These are phyloP conservation scores for Cerastoderma edule DNA, from an alignment of 2,888 invertebrate genomes.

Conservation along the genomic window DNA sequence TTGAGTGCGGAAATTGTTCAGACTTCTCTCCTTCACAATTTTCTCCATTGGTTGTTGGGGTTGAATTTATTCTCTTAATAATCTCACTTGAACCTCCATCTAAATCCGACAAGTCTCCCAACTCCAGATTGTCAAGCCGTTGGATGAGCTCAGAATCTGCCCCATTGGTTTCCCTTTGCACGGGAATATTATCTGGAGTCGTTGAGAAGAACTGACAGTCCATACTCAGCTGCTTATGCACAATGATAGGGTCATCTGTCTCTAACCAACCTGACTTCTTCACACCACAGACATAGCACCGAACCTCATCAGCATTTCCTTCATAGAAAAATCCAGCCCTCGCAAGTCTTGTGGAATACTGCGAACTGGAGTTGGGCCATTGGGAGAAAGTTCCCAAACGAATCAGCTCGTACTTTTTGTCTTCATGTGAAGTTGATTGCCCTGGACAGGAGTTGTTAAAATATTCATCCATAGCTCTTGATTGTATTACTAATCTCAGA, in stretches of 20 bases:
- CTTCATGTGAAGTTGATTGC: constrained; percentile 53
- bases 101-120: no score
- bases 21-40: background rate
- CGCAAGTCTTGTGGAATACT: constrained; percentile 86
- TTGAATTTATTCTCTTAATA: background rate
- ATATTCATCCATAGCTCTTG: constrained; percentile 51
- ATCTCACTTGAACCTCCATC: no score
- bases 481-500: background rate
- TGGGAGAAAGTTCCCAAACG: constrained; percentile 57
- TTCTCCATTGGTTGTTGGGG: background rate
- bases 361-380: constrained; percentile 88
- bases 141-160: constrained; percentile 20
- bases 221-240: constrained; percentile 89
- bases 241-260: constrained; percentile 94
- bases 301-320: constrained; percentile 92
- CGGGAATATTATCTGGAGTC: background rate
- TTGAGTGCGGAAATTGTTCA: background rate
- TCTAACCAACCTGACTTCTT: constrained; percentile 96
- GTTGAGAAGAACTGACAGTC: constrained; percentile 90
- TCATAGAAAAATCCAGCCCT: constrained; percentile 95
- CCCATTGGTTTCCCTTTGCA: background rate
- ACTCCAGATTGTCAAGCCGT: constrained; percentile 21
- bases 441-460: constrained; percentile 40
- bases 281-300: constrained; percentile 95
- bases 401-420: constrained; percentile 58